phyloP scores from a whole-genome alignment of 2,888 invertebrate genomes.

The Leptinotarsa rubiginosa region DNA sequence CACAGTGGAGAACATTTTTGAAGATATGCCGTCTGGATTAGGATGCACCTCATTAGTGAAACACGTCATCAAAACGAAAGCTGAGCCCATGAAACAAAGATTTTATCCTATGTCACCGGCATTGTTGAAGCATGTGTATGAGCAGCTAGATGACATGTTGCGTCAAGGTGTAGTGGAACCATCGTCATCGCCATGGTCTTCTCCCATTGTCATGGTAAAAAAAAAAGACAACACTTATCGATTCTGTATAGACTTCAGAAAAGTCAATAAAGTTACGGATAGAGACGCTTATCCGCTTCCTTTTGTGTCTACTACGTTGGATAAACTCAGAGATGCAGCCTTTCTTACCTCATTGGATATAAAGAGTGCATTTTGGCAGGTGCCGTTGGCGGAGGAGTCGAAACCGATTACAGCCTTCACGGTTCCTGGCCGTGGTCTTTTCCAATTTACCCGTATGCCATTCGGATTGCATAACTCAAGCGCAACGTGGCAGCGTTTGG shows the following conservation, averaged over 20 bases:
- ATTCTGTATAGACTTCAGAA: constrained; percentile 49
- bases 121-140: constrained; percentile 24
- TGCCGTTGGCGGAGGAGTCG: neutral
- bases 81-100: constrained; percentile 35
- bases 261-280: constrained; percentile 43
- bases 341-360: neutral
- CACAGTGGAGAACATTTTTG: constrained; percentile 33
- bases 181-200: constrained; percentile 54
- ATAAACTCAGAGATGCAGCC: constrained; percentile 38
- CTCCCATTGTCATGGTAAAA: constrained; percentile 47
- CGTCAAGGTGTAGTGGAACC: constrained; percentile 48
- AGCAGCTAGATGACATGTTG: constrained; percentile 47
- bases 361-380: constrained; percentile 4
- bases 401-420: neutral
- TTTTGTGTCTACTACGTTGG: constrained; percentile 34
- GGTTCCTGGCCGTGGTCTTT: constrained; percentile 23
- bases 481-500: constrained; percentile 34
- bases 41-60: constrained; percentile 31
- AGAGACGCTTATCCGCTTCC: constrained; percentile 45
- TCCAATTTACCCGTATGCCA: constrained; percentile 44
- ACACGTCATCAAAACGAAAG: constrained; percentile 25
- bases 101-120: constrained; percentile 34
- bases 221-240: constrained; percentile 56
- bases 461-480: constrained; percentile 48
- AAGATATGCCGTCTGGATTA: neutral